Conservation (phyloP, 2,113 vertebrate genomes). For the Hassar affinis region DNA sequence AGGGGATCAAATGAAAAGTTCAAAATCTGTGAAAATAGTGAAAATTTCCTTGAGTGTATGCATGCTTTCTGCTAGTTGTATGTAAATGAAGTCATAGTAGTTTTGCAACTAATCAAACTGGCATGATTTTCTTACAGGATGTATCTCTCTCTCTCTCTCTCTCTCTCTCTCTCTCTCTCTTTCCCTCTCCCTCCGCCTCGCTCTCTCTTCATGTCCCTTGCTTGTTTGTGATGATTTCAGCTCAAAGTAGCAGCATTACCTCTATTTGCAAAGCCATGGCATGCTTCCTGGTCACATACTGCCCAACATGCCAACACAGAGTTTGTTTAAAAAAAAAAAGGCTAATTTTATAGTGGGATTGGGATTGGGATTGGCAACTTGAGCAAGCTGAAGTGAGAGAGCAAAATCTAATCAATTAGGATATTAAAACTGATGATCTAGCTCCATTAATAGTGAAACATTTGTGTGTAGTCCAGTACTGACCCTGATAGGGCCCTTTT, state of each 20-base stretch:
- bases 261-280: constrained; percentile 62
- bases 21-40: constrained; percentile 69
- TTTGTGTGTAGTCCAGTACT: not conserved
- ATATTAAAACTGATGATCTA: constrained; percentile 49
- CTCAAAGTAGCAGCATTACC: constrained; percentile 58
- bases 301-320: constrained; percentile 42
- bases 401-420: constrained; percentile 37
- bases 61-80: not conserved
- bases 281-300: constrained; percentile 57
- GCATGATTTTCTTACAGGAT: not conserved
- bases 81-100: constrained; percentile 32
- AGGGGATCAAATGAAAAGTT: constrained; percentile 47
- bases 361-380: constrained; percentile 28
- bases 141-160: not conserved
- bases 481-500: not conserved
- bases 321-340: constrained; percentile 35
- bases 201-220: constrained; percentile 12
- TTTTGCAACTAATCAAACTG: constrained; percentile 27
- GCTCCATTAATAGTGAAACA: constrained; percentile 40
- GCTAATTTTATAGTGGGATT: constrained; percentile 49
- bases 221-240: constrained; percentile 67
- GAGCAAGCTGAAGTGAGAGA: not conserved
- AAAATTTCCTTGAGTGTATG: constrained; percentile 46
- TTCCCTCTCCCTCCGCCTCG: constrained; percentile 17
- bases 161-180: constrained; percentile 8